Conservation (phyloP, 2,113 vertebrate genomes). For the Aphyosemion australe region DNA sequence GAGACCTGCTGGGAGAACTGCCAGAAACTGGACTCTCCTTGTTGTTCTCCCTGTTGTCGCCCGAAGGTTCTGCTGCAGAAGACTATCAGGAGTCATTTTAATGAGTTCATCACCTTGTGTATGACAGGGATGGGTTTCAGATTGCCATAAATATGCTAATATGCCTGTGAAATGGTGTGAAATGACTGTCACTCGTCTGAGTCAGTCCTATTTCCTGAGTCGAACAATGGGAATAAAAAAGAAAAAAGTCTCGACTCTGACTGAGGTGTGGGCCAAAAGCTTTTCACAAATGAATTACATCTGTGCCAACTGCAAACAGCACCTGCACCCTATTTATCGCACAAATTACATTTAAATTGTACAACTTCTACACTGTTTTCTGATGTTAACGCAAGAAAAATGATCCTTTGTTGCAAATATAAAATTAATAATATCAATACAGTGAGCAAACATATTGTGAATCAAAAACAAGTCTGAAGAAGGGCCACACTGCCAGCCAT, state of each 20-base stretch:
- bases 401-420: background rate
- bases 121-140: constrained; percentile 30
- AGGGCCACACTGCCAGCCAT: constrained; percentile 33
- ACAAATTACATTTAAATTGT: constrained; percentile 7
- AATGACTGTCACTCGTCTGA: constrained; percentile 30
- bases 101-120: constrained; percentile 60
- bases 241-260: background rate
- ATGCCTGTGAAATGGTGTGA: constrained; percentile 40
- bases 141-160: constrained; percentile 49
- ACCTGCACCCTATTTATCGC: constrained; percentile 8
- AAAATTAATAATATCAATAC: constrained; percentile 15
- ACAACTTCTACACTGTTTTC: background rate
- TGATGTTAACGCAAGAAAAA: background rate
- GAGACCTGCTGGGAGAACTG: constrained; percentile 4
- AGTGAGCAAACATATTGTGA: constrained; percentile 7
- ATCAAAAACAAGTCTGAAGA: background rate
- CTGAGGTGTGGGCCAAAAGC: constrained; percentile 16
- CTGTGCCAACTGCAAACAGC: background rate
- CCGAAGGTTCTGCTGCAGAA: constrained; percentile 33
- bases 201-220: constrained; percentile 16
- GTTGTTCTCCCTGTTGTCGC: constrained; percentile 14
- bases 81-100: constrained; percentile 28
- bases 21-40: background rate
- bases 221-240: constrained; percentile 17
- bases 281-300: constrained; percentile 14